These are phyloP conservation scores for Kuschelorhynchus macadamiae DNA, from an alignment of 2,888 invertebrate genomes.

Conservation along the genomic window DNA sequence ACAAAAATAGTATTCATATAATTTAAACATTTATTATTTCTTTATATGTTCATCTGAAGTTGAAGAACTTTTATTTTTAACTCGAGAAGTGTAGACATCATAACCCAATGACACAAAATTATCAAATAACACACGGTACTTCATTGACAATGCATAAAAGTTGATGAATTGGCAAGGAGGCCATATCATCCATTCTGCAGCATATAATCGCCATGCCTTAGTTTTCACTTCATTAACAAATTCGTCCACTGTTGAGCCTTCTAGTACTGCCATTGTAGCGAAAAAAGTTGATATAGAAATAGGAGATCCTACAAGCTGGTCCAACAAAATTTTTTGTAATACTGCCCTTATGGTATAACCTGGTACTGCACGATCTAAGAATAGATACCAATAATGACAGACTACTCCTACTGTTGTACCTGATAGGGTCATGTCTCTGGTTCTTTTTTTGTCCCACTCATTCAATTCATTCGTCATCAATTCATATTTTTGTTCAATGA, in stretches of 20 bases:
- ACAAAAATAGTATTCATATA: too few relatives aligned
- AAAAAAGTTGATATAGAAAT: conserved; percentile 84
- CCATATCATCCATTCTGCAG: conserved; percentile 94
- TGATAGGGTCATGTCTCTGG: conserved; percentile 82
- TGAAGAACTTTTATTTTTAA: conserved; percentile 72
- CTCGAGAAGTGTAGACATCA: conserved; percentile 87
- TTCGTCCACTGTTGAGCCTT: conserved; percentile 74
- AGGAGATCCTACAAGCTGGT: conserved; percentile 89
- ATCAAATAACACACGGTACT: conserved; percentile 86
- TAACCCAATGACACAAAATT: conserved; percentile 81
- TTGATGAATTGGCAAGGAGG: conserved; percentile 94
- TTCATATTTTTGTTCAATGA: conserved; percentile 86
- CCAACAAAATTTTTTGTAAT: conserved; percentile 83
- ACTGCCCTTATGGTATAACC: conserved; percentile 78
- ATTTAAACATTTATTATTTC: too few relatives aligned
- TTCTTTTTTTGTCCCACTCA: conserved; percentile 75
- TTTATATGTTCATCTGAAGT: too few relatives aligned
- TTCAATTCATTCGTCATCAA: conserved; percentile 72
- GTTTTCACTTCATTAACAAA: conserved; percentile 78
- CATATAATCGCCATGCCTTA: conserved; percentile 84
- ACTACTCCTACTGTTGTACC: conserved; percentile 84
- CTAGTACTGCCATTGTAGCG: conserved; percentile 80
- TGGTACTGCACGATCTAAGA: conserved; percentile 80
- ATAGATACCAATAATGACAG: conserved; percentile 90
- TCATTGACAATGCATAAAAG: conserved; percentile 87